Evolutionary conservation across 2,888 invertebrate genomes (phyloP).

Genomic region (Lutraria lutraria): DNA sequence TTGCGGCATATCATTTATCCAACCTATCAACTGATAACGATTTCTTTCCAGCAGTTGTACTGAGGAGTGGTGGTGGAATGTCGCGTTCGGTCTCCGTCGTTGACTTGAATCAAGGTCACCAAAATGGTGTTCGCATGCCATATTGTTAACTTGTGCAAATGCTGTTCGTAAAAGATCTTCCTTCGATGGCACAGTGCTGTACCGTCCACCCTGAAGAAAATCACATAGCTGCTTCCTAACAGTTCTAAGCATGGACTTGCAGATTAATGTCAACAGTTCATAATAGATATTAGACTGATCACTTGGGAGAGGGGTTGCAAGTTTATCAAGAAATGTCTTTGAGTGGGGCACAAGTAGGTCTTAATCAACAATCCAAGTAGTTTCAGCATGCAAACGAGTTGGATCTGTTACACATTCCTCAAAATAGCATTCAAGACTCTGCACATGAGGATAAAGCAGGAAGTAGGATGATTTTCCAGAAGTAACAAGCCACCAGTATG

Average conservation of each 20-base stretch:
- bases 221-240: background rate
- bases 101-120: slow-evolving; percentile 65
- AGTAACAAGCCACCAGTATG: background rate
- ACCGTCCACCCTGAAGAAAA: background rate
- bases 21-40: slow-evolving; percentile 51
- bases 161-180: background rate
- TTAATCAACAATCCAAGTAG: background rate
- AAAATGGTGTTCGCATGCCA: slow-evolving; percentile 72
- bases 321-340: background rate
- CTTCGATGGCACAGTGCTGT: background rate
- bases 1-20: slow-evolving; percentile 52
- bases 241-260: background rate
- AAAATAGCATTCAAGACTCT: no score
- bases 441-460: no score
- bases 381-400: background rate
- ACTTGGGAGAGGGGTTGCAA: background rate
- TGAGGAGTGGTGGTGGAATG: slow-evolving; percentile 65
- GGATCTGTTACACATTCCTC: background rate
- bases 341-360: background rate
- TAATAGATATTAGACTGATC: background rate
- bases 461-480: background rate
- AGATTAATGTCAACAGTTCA: background rate
- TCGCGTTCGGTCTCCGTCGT: slow-evolving; percentile 57
- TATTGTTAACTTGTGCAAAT: slow-evolving; percentile 44
- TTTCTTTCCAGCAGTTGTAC: slow-evolving; percentile 67